Conservation (phyloP, 1,140 invertebrate genomes). For the Heliconius melpomene region DNA sequence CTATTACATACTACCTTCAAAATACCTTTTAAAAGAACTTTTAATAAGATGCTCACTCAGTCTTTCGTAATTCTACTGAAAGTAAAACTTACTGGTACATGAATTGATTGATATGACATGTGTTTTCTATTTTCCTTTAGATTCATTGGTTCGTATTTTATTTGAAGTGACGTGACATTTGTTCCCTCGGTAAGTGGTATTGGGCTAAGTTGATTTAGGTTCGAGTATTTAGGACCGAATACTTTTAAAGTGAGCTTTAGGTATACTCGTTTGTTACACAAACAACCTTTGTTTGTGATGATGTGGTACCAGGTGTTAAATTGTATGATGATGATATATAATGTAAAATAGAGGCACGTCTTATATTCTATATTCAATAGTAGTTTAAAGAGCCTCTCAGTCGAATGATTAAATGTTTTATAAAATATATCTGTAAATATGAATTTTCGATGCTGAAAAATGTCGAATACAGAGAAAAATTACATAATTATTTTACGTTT, state of each 20-base stretch:
- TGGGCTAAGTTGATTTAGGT: conserved; percentile 26
- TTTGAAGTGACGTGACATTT: not conserved
- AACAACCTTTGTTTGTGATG: conserved; percentile 2
- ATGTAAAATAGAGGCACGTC: too few relatives aligned
- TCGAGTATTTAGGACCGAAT: conserved; percentile 16
- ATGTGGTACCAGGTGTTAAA: not conserved
- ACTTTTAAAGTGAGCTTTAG: not conserved
- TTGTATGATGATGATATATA: not conserved
- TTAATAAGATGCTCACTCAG: conserved; percentile 6
- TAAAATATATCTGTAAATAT: not conserved
- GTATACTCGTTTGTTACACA: not conserved
- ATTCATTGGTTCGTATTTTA: conserved; percentile 25
- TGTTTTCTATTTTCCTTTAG: not conserved
- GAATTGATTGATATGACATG: conserved; percentile 12
- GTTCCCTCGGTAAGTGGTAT: conserved; percentile 3
- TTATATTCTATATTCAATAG: too few relatives aligned
- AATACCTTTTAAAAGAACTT: not conserved
- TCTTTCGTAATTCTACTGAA: not conserved
- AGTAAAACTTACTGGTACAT: conserved; percentile 1
- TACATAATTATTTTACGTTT: too few relatives aligned
- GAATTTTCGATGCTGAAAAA: not conserved
- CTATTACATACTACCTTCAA: not conserved
- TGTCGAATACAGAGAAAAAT: not conserved
- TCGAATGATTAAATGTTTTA: not conserved
- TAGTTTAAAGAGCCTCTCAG: too few relatives aligned